Evolutionary conservation across 1,140 invertebrate species (phyloP), one percentile per base, ranked within the genome.

Genomic region (Paramacrobiotus metropolitanus): DNA sequence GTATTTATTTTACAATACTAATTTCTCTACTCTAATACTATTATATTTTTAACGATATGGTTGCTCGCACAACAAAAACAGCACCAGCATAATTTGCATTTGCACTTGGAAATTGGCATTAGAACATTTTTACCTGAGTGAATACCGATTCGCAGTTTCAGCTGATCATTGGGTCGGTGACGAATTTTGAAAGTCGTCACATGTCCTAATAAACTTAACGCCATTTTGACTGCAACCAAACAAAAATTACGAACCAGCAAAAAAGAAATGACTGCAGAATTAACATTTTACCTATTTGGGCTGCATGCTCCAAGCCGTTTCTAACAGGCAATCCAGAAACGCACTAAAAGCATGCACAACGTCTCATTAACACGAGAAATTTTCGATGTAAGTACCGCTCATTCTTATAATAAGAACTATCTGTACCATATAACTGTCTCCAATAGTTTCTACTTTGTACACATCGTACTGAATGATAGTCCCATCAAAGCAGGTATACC

Each of bases 371-470:
- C n/a, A n/a, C n/a, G n/a, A 24, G 24, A 15, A 24, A 24, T 15
- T 55, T 55, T 20, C 48, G 15, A 15, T 9, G 15, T 55, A 15
- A 15, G 34, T n/a, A n/a, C 34, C 34, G n/a, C n/a, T 40, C 34
- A 40, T n/a, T 9, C 34, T 40, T n/a, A 40, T 15, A n/a, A 40
- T 40, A 15, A 40, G 9, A n/a, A 15, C 34, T n/a, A 75, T 0
- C 9, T 89, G 87, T 2, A 92, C 85, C 87, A 93, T 91, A 72
- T 94, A 94, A 2, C 87, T 87, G 72, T 92, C 89, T 1, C 88
- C 88, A 65, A 94, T 94, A 0, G 89, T 95, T 75, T 95, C 89
- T 62, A 90, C 84, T 79, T 90, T 91, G 70, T 90, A 91, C 1
- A 92, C 87, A 68, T 86, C 84, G 70, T 89, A 90, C 24, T 82